Conservation (phyloP, 1,140 invertebrate genomes). For the Aphis gossypii region DNA sequence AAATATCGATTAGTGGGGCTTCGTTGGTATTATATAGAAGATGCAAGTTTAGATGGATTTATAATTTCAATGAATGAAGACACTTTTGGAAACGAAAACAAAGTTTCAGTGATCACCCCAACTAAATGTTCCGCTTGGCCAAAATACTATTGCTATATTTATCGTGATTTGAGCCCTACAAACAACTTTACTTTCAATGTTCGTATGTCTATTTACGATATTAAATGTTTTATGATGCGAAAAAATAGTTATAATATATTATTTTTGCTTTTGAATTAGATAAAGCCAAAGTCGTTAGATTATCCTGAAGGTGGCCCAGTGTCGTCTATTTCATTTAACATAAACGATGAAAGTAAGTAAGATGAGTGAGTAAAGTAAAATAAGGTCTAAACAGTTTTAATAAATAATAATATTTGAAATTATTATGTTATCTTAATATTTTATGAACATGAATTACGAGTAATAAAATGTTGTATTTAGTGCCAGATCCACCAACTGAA, state of each 20-base stretch:
- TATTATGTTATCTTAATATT: neutral
- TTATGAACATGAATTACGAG: neutral
- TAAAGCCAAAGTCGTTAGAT: neutral
- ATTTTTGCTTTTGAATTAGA: neutral
- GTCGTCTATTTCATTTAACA: neutral
- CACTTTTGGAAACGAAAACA: neutral
- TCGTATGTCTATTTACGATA: neutral
- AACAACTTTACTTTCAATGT: constrained; percentile 20
- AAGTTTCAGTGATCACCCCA: neutral
- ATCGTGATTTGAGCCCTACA: neutral
- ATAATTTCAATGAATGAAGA: neutral
- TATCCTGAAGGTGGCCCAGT: neutral
- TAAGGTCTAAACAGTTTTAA: neutral
- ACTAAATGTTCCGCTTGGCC: constrained; percentile 9
- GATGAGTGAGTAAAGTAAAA: neutral
- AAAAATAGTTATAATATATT: neutral
- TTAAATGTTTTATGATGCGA: neutral
- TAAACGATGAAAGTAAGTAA: constrained; percentile 21
- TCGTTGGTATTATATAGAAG: constrained; percentile 18
- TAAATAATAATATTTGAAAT: too few species aligned
- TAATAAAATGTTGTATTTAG: neutral
- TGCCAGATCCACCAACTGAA: neutral
- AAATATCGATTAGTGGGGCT: neutral
- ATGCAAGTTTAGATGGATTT: neutral
- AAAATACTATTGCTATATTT: neutral